Conservation (phyloP, 2,797 vertebrate species). For the Muscicapa striata region DNA sequence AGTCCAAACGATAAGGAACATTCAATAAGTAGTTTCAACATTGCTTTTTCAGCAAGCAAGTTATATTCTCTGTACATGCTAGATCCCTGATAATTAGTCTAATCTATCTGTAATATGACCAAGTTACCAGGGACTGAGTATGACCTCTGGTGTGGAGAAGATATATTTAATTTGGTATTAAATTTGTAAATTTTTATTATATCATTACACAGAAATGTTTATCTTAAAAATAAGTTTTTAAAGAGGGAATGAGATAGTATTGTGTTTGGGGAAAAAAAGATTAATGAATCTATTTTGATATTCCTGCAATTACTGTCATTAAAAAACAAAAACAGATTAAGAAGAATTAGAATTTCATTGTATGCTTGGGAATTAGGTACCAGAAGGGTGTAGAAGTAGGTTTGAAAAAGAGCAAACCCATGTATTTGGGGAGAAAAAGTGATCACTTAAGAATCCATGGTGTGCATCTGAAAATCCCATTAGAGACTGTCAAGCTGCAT, state of each 20-base stretch:
- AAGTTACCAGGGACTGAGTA: conserved; percentile 9
- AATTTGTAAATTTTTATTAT: not conserved
- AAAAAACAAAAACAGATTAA: conserved; percentile 5
- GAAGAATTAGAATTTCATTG: conserved; percentile 25
- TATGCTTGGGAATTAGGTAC: conserved; percentile 48
- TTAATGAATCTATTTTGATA: conserved; percentile 9
- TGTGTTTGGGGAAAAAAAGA: conserved; percentile 25
- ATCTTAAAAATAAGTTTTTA: conserved; percentile 24
- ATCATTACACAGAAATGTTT: not conserved
- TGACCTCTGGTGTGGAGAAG: not conserved
- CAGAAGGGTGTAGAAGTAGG: conserved; percentile 65
- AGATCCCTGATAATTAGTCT: conserved; percentile 66
- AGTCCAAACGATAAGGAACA: conserved; percentile 42
- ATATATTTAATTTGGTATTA: conserved; percentile 40
- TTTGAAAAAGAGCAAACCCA: conserved; percentile 63
- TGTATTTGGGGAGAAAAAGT: conserved; percentile 74
- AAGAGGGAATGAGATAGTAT: not conserved
- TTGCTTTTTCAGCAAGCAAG: conserved; percentile 60
- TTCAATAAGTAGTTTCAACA: conserved; percentile 59
- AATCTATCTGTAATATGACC: conserved; percentile 10
- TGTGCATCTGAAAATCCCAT: conserved; percentile 76
- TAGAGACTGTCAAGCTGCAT: conserved; percentile 73
- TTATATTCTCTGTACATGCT: conserved; percentile 49
- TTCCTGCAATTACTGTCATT: not conserved
- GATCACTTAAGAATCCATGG: conserved; percentile 74